Base-by-base conservation (phyloP, 1,140 invertebrate genomes). In the Nixonia krombeini region DNA sequence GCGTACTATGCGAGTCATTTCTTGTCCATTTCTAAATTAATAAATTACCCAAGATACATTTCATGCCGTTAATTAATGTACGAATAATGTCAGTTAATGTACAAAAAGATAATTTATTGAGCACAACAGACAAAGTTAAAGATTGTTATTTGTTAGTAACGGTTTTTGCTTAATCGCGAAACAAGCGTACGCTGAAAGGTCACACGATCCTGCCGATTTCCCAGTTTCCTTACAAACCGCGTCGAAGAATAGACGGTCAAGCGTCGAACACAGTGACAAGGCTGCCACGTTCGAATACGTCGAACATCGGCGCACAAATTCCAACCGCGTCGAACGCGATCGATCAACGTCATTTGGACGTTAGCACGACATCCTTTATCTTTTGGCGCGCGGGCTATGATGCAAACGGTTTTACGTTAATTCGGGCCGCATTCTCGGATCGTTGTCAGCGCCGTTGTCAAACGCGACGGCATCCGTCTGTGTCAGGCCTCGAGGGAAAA, bases 351-450 rank as follows among this genome's bases (percentile, higher is more conserved):
- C 33, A 12, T 15, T 37, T 16, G 7, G 33, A 37, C 15, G 33
- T 37, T 37, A 37, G 12, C 33, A 13, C 33, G 33, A 37, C 33
- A 37, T 37, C 33, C 33, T 37, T 37, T 37, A 15, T 37, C 33
- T 37, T 15, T 37, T 37, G 15, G 15, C 33, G 12, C 33, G 10
- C 33, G 29, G 2, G 2, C 8, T 31, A 31, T 37, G 33, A 37
- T 37, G 33, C 10, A 37, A 37, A 37, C 33, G 10, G 33, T 16
- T 37, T 16, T 16, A 37, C 33, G 33, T 37, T 37, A 12, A 12
- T 37, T 37, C 7, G 33, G 33, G 6, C 33, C 12, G 6, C 15
- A 12, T 13, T 16, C 10, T 31, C 29, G 29, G 8, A 9, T 37
- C 33, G 10, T 13, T 37, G 33, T 37, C 33, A 16, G 15, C 15